phyloP scores from a whole-genome alignment of 2,888 invertebrate species.

The Eilema sororculum region DNA sequence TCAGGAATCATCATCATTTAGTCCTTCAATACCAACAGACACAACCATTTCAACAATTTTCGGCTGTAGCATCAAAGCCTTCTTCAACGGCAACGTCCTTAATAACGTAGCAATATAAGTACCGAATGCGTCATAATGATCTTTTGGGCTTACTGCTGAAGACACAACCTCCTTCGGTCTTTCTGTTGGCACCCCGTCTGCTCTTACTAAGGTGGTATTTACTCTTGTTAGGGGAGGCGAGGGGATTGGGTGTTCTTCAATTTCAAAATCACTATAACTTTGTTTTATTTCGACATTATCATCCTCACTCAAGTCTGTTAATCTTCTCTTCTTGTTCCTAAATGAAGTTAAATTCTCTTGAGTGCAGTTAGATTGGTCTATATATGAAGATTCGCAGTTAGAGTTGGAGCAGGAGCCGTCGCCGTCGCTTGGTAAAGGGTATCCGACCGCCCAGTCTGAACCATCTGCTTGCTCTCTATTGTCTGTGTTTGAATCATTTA shows the following conservation, averaged over 20 bases:
- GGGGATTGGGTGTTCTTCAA: neutral
- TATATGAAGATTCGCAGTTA: neutral
- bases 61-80: conserved; percentile 17
- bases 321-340: neutral
- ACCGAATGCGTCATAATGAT: conserved; percentile 17
- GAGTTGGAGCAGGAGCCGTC: conserved; percentile 9
- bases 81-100: conserved; percentile 13
- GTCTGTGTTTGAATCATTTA: neutral
- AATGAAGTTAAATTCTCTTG: neutral
- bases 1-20: neutral
- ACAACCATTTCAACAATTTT: conserved; percentile 15
- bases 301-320: neutral
- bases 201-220: neutral
- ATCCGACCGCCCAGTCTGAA: neutral
- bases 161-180: neutral
- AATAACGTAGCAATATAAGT: conserved; percentile 17
- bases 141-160: neutral
- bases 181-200: neutral
- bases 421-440: conserved; percentile 4
- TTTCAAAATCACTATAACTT: no score
- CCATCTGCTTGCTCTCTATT: neutral
- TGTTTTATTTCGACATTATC: neutral
- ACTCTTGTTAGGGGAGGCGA: neutral
- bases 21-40: conserved; percentile 6
- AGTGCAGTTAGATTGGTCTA: neutral